Evolutionary conservation across 2,113 vertebrate species (phyloP).

Genomic region (Proteles cristata): DNA sequence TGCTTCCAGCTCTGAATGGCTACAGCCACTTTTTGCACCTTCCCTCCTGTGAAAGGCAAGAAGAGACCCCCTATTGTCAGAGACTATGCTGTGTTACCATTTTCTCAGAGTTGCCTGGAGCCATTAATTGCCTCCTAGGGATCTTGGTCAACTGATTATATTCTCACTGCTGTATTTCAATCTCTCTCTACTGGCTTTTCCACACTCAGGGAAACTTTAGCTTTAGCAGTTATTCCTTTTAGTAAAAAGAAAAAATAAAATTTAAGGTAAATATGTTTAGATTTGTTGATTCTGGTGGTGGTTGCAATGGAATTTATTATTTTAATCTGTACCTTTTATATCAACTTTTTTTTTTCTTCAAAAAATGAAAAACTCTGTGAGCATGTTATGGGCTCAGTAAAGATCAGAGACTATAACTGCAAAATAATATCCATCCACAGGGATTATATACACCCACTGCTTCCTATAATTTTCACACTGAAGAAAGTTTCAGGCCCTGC

Average conservation of each 20-base stretch:
- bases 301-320: neutral
- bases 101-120: neutral
- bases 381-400: neutral
- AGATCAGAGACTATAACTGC: neutral
- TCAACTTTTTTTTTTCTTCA: neutral
- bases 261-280: neutral
- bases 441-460: neutral
- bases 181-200: neutral
- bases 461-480: conserved; percentile 41
- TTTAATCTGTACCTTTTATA: conserved; percentile 16
- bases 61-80: neutral
- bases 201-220: neutral
- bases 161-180: neutral
- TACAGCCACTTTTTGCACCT: neutral
- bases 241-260: conserved; percentile 40
- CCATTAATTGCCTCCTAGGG: neutral
- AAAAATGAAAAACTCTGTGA: neutral
- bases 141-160: neutral
- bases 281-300: neutral
- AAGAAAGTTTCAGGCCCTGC: neutral
- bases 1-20: neutral
- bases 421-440: neutral
- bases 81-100: neutral
- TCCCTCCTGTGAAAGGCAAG: neutral
- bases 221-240: neutral